phyloP scores from a whole-genome alignment of 30 jellyfish, hydroid and myxozoan species.

The Pelagia noctiluca region DNA sequence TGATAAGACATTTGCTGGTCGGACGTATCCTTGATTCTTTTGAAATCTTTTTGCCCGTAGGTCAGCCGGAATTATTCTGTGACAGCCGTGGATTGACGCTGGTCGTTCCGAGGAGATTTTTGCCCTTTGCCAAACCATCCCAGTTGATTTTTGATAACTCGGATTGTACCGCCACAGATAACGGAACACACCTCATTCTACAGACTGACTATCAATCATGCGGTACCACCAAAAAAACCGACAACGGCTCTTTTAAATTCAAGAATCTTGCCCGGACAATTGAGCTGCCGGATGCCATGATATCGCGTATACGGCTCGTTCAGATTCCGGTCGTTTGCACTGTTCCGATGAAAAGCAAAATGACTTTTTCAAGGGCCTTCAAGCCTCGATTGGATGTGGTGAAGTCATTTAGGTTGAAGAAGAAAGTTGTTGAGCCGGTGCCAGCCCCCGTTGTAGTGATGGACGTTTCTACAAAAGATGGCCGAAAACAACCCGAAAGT shows the following conservation, averaged over 20 bases:
- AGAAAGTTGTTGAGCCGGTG: conserved; percentile 20
- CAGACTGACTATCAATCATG: conserved; percentile 39
- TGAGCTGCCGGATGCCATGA: conserved; percentile 44
- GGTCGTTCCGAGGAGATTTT: conserved; percentile 53
- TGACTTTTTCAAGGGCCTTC: conserved; percentile 3
- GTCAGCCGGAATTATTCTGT: conserved; percentile 48
- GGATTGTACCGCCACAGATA: conserved; percentile 35
- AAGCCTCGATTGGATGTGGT: not conserved
- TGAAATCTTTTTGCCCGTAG: conserved; percentile 13
- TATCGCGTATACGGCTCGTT: conserved; percentile 38
- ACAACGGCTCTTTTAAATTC: conserved; percentile 16
- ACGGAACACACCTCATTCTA: conserved; percentile 64
- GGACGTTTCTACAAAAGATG: conserved; percentile 40
- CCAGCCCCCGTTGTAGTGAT: conserved; percentile 32
- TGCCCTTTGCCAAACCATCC: conserved; percentile 41
- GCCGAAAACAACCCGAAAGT: conserved; percentile 9
- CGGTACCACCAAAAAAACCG: conserved; percentile 38
- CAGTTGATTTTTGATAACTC: conserved; percentile 49
- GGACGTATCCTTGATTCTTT: not conserved
- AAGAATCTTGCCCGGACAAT: conserved; percentile 41
- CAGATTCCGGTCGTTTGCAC: not conserved
- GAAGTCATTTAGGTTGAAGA: not conserved
- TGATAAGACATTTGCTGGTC: no score
- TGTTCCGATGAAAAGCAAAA: not conserved
- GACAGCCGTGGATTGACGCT: conserved; percentile 29